Evolutionary conservation across 2,888 invertebrate genomes (phyloP), one percentile per base, ranked within the genome.

Genomic region (Ormyrus rosae): DNA sequence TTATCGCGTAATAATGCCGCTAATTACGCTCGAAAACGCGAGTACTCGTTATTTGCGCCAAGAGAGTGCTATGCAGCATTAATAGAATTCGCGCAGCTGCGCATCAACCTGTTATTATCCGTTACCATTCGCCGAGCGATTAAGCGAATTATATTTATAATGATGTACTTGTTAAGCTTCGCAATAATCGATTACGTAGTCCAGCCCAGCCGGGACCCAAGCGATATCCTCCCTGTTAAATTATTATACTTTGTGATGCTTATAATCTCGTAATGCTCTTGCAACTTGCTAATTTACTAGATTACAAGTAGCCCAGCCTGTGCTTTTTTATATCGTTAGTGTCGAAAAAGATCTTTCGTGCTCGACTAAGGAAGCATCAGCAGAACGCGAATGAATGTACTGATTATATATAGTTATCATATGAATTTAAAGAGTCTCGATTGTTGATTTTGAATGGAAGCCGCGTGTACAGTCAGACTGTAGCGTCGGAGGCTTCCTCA

Each of bases 131-230:
- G 61, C 34, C 80, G 80, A 82, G 81, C 83, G 81, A 82, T 84
- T 74, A 82, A 77, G 60, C 51, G 55, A 60, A 76, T 73, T 82
- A 78, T 82, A 81, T 79, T 67, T 73, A 79, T 80, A 72, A 73
- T 70, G 68, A 81, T 48, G 76, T 70, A 76, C 56, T 76, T 63
- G 68, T 72, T 85, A 84, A 84, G 82, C 83, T 63, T 71, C 60
- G 64, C 13, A 70, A 65, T 75, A 72, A 68, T 63, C 76, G 80
- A 80, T 80, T 80, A 56, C 34, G 55, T 67, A 65, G 34, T 34
- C 6, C 68, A 45, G 6, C 46, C 19, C 34, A 34, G 34, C 46
- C 53, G 9, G 55, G 34, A 34, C 34, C n/a, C 19, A 48, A 5
- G 48, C 63, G n/a, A 61, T 11, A 11, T n/a, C 60, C 65, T 65